A percentile compares a stretch with the other conserved stretches of the same genome.
Conservation (phyloP, 2,113 vertebrate genomes). For the Carassius carassius region DNA sequence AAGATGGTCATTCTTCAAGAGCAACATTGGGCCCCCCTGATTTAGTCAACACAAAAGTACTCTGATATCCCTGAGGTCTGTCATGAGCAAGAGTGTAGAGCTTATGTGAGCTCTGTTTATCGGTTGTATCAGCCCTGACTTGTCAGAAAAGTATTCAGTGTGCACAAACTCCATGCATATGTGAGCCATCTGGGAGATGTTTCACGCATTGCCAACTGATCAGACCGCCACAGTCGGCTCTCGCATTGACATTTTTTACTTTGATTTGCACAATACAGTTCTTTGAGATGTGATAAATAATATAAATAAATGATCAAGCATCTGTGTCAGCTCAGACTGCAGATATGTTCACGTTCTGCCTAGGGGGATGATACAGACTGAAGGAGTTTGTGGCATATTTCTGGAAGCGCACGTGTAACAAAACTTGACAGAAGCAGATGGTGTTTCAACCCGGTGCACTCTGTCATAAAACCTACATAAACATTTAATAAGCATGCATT, state of each 20-base stretch:
- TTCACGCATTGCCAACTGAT: conserved; percentile 63
- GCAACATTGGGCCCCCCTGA: neutral
- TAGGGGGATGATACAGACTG: neutral
- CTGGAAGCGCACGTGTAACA: conserved; percentile 57
- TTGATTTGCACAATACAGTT: conserved; percentile 58
- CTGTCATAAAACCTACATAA: conserved; percentile 27
- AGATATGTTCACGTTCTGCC: conserved; percentile 39
- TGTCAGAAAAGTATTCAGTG: conserved; percentile 67
- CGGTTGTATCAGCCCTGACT: conserved; percentile 61
- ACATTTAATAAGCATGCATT: conserved; percentile 18
- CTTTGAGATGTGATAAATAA: conserved; percentile 52
- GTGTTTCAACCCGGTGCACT: neutral
- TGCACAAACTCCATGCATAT: conserved; percentile 65
- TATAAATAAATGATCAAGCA: conserved; percentile 47
- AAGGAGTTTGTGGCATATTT: conserved; percentile 60
- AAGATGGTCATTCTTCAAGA: neutral
- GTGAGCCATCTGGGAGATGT: conserved; percentile 74
- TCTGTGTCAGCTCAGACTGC: conserved; percentile 20
- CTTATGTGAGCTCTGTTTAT: conserved; percentile 56
- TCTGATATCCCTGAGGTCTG: neutral
- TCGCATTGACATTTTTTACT: conserved; percentile 59
- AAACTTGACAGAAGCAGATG: conserved; percentile 32
- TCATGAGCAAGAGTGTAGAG: conserved; percentile 3
- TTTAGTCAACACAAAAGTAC: conserved; percentile 2
- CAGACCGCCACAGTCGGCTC: conserved; percentile 65